Evolutionary conservation across 1,140 invertebrate genomes (phyloP), one percentile per base, ranked within the genome.

Genomic region (Cotesia chilonis): DNA sequence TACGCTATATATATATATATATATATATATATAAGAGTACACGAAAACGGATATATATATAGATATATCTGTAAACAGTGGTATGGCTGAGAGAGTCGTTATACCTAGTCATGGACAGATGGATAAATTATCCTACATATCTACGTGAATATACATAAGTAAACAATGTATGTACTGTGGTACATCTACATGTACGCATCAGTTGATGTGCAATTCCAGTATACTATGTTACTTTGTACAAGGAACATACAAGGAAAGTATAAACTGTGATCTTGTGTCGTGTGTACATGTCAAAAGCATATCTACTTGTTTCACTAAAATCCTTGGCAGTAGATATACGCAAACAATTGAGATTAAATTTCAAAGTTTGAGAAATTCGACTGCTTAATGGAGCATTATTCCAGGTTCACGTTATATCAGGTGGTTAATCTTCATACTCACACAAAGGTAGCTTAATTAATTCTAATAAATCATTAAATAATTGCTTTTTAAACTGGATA

Each of bases 41-140:
- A 71, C 52, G 60, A 47, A 59, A 64, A 61, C 59, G 57, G 10
- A 2, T 28, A 71, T 71, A 71, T 65, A 65, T 14, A 36, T 38
- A 36, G 41, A 36, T 37, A 37, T 47, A 36, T 47, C 1, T 65
- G 10, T 57, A 37, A 47, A 36, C 35, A 37, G 35, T 12, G 63
- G 37, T 65, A 37, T 4, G 37, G 12, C 60, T 38, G 12, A 65
- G 63, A 38, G 6, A 9, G 63, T 47, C 41, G 41, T 47, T 47
- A 47, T 47, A 47, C 41, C 41, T 47, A 47, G 59, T 61, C 17
- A 7, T 61, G 20, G 17, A 37, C 60, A 35, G 4, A 37, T 37
- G 35, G 60, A 61, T 61, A 61, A 61, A 47, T 61, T 61, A 37
- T 37, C 9, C 54, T 57, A 28, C 35, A 61, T 61, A 12, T 28